A percentile compares a stretch with the other conserved stretches of the same genome.
Conservation (phyloP, 2,113 vertebrate species). For the Tamias sibiricus region DNA sequence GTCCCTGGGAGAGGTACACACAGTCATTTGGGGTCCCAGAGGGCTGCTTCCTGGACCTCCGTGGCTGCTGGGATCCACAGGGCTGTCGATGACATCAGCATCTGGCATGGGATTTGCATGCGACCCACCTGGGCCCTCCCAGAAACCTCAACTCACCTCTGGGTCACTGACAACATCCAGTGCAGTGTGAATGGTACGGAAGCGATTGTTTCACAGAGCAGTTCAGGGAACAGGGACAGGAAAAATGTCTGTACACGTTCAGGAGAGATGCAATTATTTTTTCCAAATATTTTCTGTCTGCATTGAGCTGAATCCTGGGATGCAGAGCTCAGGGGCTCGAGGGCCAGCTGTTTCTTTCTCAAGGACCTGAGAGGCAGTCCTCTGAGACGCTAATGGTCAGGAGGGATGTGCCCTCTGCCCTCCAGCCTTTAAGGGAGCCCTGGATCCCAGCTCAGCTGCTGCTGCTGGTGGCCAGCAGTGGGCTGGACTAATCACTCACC, state of each 20-base stretch:
- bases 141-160: neutral
- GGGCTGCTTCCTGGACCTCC: neutral
- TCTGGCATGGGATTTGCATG: neutral
- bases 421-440: accelerated
- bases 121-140: too few species aligned
- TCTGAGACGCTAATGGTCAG: neutral
- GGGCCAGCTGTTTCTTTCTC: neutral
- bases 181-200: neutral
- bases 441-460: neutral
- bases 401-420: neutral
- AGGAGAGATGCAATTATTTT: too few species aligned
- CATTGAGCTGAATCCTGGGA: neutral
- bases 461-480: neutral
- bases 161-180: neutral
- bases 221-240: neutral
- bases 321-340: neutral
- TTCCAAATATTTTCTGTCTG: neutral
- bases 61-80: neutral
- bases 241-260: too few species aligned
- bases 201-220: too few species aligned
- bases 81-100: neutral
- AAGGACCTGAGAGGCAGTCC: neutral
- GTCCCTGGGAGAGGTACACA: neutral
- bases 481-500: neutral
- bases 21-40: neutral